Base-by-base conservation (phyloP, 2,888 invertebrate genomes). In the Acholoe squamosa region DNA sequence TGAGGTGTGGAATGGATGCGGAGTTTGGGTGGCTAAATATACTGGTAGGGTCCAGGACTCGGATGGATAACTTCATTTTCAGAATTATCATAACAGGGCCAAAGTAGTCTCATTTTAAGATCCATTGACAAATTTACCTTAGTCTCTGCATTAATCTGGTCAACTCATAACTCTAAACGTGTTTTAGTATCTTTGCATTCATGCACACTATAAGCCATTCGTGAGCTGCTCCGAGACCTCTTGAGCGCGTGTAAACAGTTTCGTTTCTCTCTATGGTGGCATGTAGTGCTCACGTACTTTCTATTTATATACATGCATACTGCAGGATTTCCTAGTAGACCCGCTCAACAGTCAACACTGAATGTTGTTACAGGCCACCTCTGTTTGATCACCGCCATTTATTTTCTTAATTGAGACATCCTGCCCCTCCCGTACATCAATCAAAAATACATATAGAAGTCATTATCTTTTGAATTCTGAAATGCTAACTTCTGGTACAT, bases 291-390 rank as follows among this genome's bases (percentile, higher is more conserved):
- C 61, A 3, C 61, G 61, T n/a, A 61, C 61, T 61, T n/a, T 61
- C 61, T 61, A 61, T 61, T 61, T 61, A 61, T 61, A 61, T 14
- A 61, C 14, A 19, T 7, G 43, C 43, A 43, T 43, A 61, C 61
- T 19, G n/a, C 61, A n/a, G 61, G 61, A 61, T 43, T 43, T 43
- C 43, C 43, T 43, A 61, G 22, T 61, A 61, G 61, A 19, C 22
- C 19, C 5, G n/a, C 19, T n/a, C 61, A n/a, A 61, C 76, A 76
- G 76, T 76, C 76, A 76, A 76, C 76, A 76, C 28, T 28, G 76
- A 10, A 76, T 76, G 76, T 76, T 76, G 76, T 76, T 31, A 16
- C 5, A 16, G 28, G 5, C 0, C 3, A 76, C 14, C 25, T 5
- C 31, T 7, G 16, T 76, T 19, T 31, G 31, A 76, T 31, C 76